These are phyloP conservation scores for Nothocercus nigrocapillus DNA, from an alignment of 2,113 vertebrate genomes.

Conservation along the genomic window DNA sequence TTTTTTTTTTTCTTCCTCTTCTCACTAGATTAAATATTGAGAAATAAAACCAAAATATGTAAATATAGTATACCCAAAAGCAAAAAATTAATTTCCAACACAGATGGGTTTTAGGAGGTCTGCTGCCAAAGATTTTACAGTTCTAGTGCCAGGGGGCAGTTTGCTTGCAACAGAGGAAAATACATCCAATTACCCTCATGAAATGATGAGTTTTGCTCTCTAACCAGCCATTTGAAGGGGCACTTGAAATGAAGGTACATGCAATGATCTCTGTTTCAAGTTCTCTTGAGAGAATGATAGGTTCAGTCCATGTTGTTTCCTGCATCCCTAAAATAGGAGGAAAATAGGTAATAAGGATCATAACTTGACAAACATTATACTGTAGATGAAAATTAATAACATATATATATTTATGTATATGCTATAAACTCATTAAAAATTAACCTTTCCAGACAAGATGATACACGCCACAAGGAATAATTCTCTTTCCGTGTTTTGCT, in stretches of 20 bases:
- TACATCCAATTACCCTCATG: conserved; percentile 63
- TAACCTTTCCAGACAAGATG: not conserved
- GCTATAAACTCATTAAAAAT: not conserved
- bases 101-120: conserved; percentile 73
- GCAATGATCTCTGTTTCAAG: not conserved
- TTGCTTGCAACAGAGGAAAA: conserved; percentile 68
- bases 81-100: conserved; percentile 75
- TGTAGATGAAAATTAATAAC: not conserved
- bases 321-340: not conserved
- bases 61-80: conserved; percentile 74
- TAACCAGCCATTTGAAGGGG: conserved; percentile 49
- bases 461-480: not conserved
- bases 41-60: conserved; percentile 72
- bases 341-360: not conserved
- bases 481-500: not conserved
- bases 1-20: too few species aligned
- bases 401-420: not conserved
- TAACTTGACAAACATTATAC: not conserved
- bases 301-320: not conserved
- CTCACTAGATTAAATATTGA: conserved; percentile 68
- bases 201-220: conserved; percentile 60
- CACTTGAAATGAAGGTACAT: conserved; percentile 53
- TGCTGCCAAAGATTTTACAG: conserved; percentile 71
- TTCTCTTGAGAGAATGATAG: not conserved
- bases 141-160: conserved; percentile 52